Base-by-base conservation (phyloP, 2,113 vertebrate species). In the Poeciliopsis prolifica region DNA sequence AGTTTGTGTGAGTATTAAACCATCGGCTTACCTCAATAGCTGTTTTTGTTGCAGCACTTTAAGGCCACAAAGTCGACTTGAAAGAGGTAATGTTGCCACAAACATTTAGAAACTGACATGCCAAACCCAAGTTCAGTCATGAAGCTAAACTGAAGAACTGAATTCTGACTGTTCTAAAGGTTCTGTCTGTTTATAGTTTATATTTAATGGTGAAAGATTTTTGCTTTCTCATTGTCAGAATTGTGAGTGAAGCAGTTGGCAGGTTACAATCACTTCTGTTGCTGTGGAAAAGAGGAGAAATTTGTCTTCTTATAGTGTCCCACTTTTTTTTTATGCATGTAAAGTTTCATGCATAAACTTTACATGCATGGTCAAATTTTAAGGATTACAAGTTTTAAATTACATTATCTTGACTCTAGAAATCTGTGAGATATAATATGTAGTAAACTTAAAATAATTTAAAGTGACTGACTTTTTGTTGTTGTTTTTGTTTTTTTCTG, bases 361-460 rank as follows among this genome's bases (percentile, higher is more conserved):
- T 28, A 28, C 28, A 28, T 28, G 28, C 28, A 28, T 28, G 28
- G 30, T 31, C 30, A 31, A 31, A 31, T 31, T 31, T 31, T 31
- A 31, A 31, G 73, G 80, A 73, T 65, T 35, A 30, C 65, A 35
- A 14, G 6, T 33, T 58, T 64, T 54, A 42, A 8, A 22, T 9
- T 71, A n/a, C 54, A 35, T 63, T 37, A 69, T 75, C 42, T 37
- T n/a, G 40, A 62, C 22, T 15, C 14, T 2, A 37, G 35, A 37
- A 37, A 11, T 12, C 35, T 37, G 35, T 37, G 11, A 37, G 10
- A 37, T 37, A 37, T 35, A 35, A 35, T 2, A 37, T 12, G 35
- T 37, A 11, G 10, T 37, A 37, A 37, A 3, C 10, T 10, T 37
- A 37, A 37, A 37, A 37, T 37, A 37, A 37, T 10, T 37, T 12